Conservation (phyloP, 2,888 invertebrate genomes). For the Drosophila lutescens region DNA sequence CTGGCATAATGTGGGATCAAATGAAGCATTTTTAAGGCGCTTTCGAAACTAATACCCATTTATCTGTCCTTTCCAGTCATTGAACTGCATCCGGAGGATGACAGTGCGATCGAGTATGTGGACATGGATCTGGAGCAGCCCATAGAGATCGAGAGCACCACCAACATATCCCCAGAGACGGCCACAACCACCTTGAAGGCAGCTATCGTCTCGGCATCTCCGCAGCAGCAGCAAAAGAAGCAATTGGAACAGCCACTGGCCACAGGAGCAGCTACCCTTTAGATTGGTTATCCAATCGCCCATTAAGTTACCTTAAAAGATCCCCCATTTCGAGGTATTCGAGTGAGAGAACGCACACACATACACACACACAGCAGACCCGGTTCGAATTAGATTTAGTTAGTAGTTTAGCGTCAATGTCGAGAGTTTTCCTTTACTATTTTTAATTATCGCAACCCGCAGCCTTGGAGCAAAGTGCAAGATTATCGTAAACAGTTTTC, state of each 20-base stretch:
- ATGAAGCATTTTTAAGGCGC: too few species aligned
- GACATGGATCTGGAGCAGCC: slow-evolving; percentile 73
- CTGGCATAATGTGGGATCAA: too few species aligned
- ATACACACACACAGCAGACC: slow-evolving; percentile 42
- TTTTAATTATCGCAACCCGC: not conserved
- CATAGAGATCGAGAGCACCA: slow-evolving; percentile 63
- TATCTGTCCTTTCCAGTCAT: slow-evolving; percentile 49
- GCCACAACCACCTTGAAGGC: slow-evolving; percentile 49
- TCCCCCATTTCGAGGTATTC: slow-evolving; percentile 20
- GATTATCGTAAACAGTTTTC: slow-evolving; percentile 56
- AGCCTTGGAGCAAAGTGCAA: slow-evolving; percentile 63
- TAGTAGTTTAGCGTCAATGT: slow-evolving; percentile 59
- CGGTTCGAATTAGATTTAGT: slow-evolving; percentile 68
- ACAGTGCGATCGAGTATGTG: slow-evolving; percentile 68
- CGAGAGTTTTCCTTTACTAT: slow-evolving; percentile 25
- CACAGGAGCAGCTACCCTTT: slow-evolving; percentile 16
- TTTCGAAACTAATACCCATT: not conserved
- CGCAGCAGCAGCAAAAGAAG: slow-evolving; percentile 29
- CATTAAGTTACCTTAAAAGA: slow-evolving; percentile 14
- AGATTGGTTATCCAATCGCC: slow-evolving; percentile 9
- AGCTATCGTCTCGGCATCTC: slow-evolving; percentile 36
- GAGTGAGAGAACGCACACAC: slow-evolving; percentile 54
- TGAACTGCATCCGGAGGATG: slow-evolving; percentile 61
- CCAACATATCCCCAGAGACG: slow-evolving; percentile 57
- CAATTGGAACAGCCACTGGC: slow-evolving; percentile 19